A percentile compares a stretch with the other conserved stretches of the same genome.
Conservation (phyloP, 2,888 invertebrate genomes). For the Papilio demoleus region DNA sequence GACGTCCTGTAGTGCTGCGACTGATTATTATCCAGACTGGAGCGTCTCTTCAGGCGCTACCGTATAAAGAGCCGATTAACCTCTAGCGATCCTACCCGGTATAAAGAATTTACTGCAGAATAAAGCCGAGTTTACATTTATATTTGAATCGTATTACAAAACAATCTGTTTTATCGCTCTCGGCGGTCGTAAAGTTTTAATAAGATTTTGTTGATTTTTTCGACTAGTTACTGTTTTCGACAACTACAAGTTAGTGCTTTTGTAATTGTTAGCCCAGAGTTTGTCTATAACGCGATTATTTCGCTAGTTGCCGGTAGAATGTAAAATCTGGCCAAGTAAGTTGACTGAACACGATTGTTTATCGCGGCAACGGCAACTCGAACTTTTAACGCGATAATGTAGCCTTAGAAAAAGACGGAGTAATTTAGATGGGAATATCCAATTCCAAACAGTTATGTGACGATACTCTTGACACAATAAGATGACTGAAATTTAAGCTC, state of each 20-base stretch:
- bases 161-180: conserved; percentile 15
- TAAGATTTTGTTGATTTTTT: conserved; percentile 18
- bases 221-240: neutral
- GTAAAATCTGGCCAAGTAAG: too few species aligned
- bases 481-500: too few species aligned
- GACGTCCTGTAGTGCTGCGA: neutral
- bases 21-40: conserved; percentile 7
- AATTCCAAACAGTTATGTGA: neutral
- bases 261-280: too few species aligned
- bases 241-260: too few species aligned
- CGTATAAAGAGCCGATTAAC: conserved; percentile 27
- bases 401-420: too few species aligned
- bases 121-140: conserved; percentile 12
- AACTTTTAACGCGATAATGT: too few species aligned
- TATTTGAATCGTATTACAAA: conserved; percentile 24
- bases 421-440: neutral
- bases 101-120: conserved; percentile 21
- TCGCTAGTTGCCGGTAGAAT: too few species aligned
- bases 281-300: too few species aligned
- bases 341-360: too few species aligned
- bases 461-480: too few species aligned
- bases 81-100: conserved; percentile 21
- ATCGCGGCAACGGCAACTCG: too few species aligned
- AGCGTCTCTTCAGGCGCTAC: conserved; percentile 1
- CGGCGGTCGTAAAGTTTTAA: conserved; percentile 25